Base-by-base conservation (phyloP, 2,888 invertebrate species). In the Eupeodes luniger region DNA sequence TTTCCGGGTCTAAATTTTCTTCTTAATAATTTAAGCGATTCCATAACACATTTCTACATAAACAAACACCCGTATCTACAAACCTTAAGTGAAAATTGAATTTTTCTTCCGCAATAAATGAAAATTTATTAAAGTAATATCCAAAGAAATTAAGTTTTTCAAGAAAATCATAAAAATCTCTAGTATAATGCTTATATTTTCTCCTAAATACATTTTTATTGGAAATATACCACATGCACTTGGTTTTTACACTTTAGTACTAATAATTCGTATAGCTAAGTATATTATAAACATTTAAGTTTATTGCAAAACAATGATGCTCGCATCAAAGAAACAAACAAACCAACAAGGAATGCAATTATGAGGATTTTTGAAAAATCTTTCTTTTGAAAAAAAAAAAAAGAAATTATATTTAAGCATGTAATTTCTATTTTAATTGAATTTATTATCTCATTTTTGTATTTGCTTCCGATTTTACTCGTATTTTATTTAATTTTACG, bases 281-380 rank as follows among this genome's bases (percentile, higher is more conserved):
- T 4, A 11, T 19, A 19, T 27, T 55, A 19, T 61, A 61, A 36
- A 61, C 61, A 61, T 61, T 61, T 40, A 36, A 14, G n/a, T 61
- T 61, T 61, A 61, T 61, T 61, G 36, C 36, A 61, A 61, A 61
- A 61, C 40, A 61, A 40, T 36, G 36, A 36, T 4, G n/a, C 2
- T n/a, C 36, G 7, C 14, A 40, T 14, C 34, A 61, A 61, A 61
- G 36, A 61, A 55, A 55, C 55, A 55, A 55, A 36, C n/a, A 34
- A 40, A 40, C 40, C 40, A 40, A 34, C 61, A 40, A 61, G 61
- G 61, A 61, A 61, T 61, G 61, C 61, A 61, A 61, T 61, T 61
- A 55, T 14, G 10, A n/a, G 40, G 11, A 34, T 40, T 40, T 61
- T 61, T 36, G 40, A 61, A 55, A 27, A 36, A n/a, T 61, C n/a